These are phyloP conservation scores for Aegotheles bennettii DNA, from an alignment of 2,113 vertebrate genomes.

Conservation along the genomic window DNA sequence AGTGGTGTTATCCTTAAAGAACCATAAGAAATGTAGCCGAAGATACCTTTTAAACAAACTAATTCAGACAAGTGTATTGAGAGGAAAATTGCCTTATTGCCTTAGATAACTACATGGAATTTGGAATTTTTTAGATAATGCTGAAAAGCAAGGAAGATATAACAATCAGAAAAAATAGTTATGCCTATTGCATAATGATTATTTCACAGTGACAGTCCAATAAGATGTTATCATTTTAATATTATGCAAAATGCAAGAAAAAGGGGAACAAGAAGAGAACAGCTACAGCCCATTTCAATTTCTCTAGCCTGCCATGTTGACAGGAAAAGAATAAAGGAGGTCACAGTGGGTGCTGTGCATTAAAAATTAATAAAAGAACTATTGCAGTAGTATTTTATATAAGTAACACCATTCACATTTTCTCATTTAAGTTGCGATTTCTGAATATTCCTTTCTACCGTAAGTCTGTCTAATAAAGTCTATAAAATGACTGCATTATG, in stretches of 20 bases:
- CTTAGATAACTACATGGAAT: constrained; percentile 17
- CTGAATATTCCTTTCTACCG: constrained; percentile 66
- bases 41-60: constrained; percentile 33
- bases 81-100: constrained; percentile 4
- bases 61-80: constrained; percentile 2
- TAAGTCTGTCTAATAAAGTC: constrained; percentile 72
- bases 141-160: constrained; percentile 19
- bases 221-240: constrained; percentile 33
- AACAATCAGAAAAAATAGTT: background rate
- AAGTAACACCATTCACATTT: constrained; percentile 75
- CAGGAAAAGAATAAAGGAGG: constrained; percentile 73
- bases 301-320: constrained; percentile 72
- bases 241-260: constrained; percentile 12
- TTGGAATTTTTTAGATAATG: background rate
- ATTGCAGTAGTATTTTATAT: constrained; percentile 81
- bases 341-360: constrained; percentile 74
- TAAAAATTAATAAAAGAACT: constrained; percentile 82
- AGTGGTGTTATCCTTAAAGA: background rate
- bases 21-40: background rate
- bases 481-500: constrained; percentile 57
- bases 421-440: constrained; percentile 74
- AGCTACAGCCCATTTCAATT: constrained; percentile 70
- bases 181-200: background rate
- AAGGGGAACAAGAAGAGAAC: constrained; percentile 5
- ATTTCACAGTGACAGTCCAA: constrained; percentile 46